Evolutionary conservation across 2,888 invertebrate genomes (phyloP), one percentile per base, ranked within the genome.

Genomic region (Perizoma affinitatum): DNA sequence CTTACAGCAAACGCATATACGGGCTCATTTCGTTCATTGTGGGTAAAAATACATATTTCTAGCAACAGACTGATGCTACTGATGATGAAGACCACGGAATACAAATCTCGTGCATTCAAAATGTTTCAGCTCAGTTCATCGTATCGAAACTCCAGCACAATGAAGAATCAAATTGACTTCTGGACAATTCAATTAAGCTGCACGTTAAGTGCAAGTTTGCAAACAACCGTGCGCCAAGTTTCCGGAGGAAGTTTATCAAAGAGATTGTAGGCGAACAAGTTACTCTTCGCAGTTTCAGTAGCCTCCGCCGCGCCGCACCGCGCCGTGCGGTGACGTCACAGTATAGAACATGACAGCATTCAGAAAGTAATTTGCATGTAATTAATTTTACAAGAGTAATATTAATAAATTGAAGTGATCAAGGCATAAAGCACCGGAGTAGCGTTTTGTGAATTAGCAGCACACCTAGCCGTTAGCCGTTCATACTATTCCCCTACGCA

Each of bases 111-210:
- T 22, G 22, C 22, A 22, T 22, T 22, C 22, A 42, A 52, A 59
- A 54, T 52, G 51, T 56, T 42, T 54, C 46, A 53, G 33, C 34
- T 58, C 35, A 51, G 59, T 63, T 65, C 65, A 59, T 48, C 42
- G 52, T 53, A 58, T 54, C 53, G 46, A 61, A 68, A 65, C 56
- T 63, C 48, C 46, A 74, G 70, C 73, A 69, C 76, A 75, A 73
- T 75, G 82, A 83, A 84, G 84, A 84, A 86, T 84, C 82, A 80
- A 87, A 88, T 87, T 82, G 86, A 88, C 88, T 89, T 84, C 84
- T 80, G 82, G 87, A 86, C 85, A 84, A 90, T 90, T 88, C 87
- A 91, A 90, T 90, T 90, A 90, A 83, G 84, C 71, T 81, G 79
- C 79, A 85, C 82, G 86, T 83, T 87, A 86, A 89, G 87, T 87